These are phyloP conservation scores for Cranoglanis bouderius DNA, from an alignment of 2,113 vertebrate species.

Conservation along the genomic window DNA sequence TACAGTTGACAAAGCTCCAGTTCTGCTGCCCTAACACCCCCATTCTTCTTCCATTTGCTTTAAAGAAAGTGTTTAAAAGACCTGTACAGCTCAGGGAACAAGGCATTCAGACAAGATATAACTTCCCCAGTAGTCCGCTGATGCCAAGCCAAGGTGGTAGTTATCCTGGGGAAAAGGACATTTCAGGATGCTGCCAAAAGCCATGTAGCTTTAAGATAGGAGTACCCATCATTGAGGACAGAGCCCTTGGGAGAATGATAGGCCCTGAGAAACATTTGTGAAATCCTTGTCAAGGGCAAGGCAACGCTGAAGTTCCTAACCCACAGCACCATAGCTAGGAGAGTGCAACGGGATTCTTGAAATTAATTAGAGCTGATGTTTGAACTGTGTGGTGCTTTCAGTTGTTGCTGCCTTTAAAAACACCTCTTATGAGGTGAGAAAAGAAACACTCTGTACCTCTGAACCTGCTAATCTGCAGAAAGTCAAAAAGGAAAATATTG, in stretches of 20 bases:
- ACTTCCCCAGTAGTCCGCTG: not conserved
- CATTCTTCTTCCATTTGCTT: constrained; percentile 9
- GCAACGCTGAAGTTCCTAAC: not conserved
- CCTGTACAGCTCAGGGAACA: not conserved
- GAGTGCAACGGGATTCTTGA: constrained; percentile 29
- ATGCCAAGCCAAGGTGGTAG: constrained; percentile 29
- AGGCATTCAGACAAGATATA: constrained; percentile 5
- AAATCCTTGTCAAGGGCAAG: constrained; percentile 43
- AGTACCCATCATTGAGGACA: constrained; percentile 21
- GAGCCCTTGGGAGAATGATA: constrained; percentile 29
- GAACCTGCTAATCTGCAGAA: constrained; percentile 38
- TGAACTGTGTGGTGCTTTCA: not conserved
- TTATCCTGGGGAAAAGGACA: constrained; percentile 34
- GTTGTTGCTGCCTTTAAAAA: constrained; percentile 31
- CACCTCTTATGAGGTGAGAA: constrained; percentile 42
- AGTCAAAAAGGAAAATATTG: constrained; percentile 35
- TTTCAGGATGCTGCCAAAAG: constrained; percentile 29
- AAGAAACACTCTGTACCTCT: constrained; percentile 6
- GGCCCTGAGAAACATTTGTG: constrained; percentile 21
- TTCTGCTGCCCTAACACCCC: not conserved
- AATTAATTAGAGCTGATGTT: constrained; percentile 45
- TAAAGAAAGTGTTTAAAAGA: constrained; percentile 25
- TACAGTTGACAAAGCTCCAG: constrained; percentile 45
- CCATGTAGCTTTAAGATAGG: constrained; percentile 27
- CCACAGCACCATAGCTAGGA: constrained; percentile 24